Evolutionary conservation across 1,140 invertebrate species (phyloP), one percentile per base, ranked within the genome.

Genomic region (Piezodorus guildinii): DNA sequence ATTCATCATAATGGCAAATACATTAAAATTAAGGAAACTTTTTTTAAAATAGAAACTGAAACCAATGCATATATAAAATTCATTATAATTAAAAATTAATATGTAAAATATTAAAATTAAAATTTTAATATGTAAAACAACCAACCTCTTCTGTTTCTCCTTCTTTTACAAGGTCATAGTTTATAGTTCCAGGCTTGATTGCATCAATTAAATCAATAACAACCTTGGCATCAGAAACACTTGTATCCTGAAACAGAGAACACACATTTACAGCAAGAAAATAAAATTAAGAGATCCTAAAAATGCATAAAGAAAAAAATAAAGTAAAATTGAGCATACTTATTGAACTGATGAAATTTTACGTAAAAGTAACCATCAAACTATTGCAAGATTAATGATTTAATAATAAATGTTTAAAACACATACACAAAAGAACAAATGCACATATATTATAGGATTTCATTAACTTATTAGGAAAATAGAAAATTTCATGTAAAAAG

Each of bases 171-270:
- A 95, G 74, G 68, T 93, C 87, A 72, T 96, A 98, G 74, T 98
- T 96, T 68, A 99, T 92, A 59, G 87, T 86, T 19, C 93, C 92
- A 8, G 94, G 94, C 74, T 95, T 96, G 71, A 99, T 97, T 43
- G 91, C 82, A 76, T 99, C 96, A 66, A 99, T 94, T 51, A 99
- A 78, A 77, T 98, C 94, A 67, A 98, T 83, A 9, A 99, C 84
- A 63, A 96, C 89, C 70, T 85, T 85, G 9, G 85, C 93, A 75
- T 95, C 86, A 46, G 87, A 81, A 68, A 98, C 85, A 19, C 81
- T 77, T 15, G 82, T 81, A 77, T 99, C 96, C 77, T 92, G 80
- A 19, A 68, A 65, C 49, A 59, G 8, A 23, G 8, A 14, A 10
- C n/a, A 39, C 34, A 34, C 27, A 63, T 23, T 23, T 58, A 58